Evolutionary conservation across 1,140 invertebrate genomes (phyloP).

Genomic region (Olivierus martensii): DNA sequence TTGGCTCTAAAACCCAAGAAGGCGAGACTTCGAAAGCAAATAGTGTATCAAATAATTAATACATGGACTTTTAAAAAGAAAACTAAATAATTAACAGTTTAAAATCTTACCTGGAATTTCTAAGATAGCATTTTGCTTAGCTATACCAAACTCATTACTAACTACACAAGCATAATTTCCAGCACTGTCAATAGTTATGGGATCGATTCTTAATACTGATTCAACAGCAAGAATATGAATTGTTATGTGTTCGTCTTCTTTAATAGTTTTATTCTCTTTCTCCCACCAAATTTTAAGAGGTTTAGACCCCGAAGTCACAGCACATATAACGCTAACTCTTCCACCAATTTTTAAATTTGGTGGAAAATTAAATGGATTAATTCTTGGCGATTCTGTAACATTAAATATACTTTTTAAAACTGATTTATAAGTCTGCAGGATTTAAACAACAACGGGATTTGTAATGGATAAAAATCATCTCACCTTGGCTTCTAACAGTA

Average conservation of each 20-base stretch:
- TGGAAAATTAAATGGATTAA: background rate
- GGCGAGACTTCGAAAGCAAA: conserved; percentile 39
- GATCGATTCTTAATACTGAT: conserved; percentile 54
- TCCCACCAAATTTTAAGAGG: conserved; percentile 1
- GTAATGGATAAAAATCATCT: no score
- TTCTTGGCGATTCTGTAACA: background rate
- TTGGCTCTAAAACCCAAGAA: conserved; percentile 75
- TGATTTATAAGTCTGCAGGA: no score
- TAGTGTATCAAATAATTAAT: background rate
- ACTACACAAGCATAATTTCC: conserved; percentile 77
- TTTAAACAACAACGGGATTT: no score
- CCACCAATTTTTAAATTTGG: conserved; percentile 1
- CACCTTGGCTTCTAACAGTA: no score
- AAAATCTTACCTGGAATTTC: conserved; percentile 52
- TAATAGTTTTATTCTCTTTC: background rate
- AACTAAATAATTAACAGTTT: background rate
- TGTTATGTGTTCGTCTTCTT: background rate
- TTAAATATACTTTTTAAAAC: no score
- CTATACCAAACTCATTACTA: conserved; percentile 81
- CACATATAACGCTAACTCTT: conserved; percentile 1
- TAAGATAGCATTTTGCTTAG: conserved; percentile 78
- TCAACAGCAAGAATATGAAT: conserved; percentile 14
- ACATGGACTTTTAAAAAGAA: no score
- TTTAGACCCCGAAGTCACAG: background rate
- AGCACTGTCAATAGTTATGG: conserved; percentile 52